Evolutionary conservation across 1,140 invertebrate genomes (phyloP).

Genomic region (Drosophila malerkotliana): DNA sequence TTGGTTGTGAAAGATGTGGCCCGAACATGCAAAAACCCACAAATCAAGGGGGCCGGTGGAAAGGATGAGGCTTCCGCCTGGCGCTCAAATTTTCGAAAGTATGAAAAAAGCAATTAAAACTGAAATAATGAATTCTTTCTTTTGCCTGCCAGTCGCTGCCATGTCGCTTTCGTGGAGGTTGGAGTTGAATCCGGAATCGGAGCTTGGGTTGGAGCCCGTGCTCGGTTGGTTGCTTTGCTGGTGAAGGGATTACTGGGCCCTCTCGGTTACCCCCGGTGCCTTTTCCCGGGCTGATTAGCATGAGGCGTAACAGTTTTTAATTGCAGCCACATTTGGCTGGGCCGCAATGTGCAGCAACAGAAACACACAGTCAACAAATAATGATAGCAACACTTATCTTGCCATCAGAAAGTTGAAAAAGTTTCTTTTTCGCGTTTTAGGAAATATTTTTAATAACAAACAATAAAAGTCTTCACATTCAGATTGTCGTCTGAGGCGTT

Average conservation of each 20-base stretch:
- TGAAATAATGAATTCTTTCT: slow-evolving; percentile 82
- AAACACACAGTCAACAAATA: slow-evolving; percentile 47
- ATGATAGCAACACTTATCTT: slow-evolving; percentile 71
- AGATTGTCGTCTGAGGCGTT: slow-evolving; percentile 11
- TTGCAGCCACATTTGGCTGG: slow-evolving; percentile 77
- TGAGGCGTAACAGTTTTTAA: slow-evolving; percentile 82
- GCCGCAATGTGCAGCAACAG: slow-evolving; percentile 61
- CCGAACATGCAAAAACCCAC: slow-evolving; percentile 70
- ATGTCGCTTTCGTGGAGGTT: slow-evolving; percentile 43
- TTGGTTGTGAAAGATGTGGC: slow-evolving; percentile 75
- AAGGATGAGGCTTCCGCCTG: slow-evolving; percentile 35
- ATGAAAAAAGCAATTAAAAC: slow-evolving; percentile 83
- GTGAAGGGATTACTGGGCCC: slow-evolving; percentile 52
- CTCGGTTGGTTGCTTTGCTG: slow-evolving; percentile 44
- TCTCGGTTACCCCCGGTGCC: slow-evolving; percentile 15
- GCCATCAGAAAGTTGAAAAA: slow-evolving; percentile 79
- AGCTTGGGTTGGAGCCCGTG: slow-evolving; percentile 32
- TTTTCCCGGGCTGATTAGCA: slow-evolving; percentile 74
- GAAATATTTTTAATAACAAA: slow-evolving; percentile 52
- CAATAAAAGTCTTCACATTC: slow-evolving; percentile 57
- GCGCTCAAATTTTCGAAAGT: slow-evolving; percentile 76
- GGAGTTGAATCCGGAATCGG: slow-evolving; percentile 21
- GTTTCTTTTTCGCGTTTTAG: slow-evolving; percentile 50
- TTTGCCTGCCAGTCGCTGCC: slow-evolving; percentile 53
- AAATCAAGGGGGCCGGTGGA: neutral